A percentile compares a stretch with the other conserved stretches of the same genome.
Evolutionary conservation across 2,113 vertebrate species (phyloP).

Genomic region (Cebidichthys violaceus): DNA sequence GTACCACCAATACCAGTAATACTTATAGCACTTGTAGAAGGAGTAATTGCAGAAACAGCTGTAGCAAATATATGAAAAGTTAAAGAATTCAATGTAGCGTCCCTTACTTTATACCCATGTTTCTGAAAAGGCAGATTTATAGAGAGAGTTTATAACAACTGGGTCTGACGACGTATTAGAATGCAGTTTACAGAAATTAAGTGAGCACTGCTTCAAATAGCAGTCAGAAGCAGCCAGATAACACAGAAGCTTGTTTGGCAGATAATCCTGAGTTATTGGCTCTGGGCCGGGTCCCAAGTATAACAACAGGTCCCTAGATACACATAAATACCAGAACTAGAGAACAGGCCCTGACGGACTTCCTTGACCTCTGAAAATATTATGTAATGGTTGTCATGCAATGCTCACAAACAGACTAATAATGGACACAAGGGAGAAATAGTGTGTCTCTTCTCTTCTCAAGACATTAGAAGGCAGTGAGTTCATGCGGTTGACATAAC

Average conservation of each 20-base stretch:
- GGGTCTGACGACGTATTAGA: neutral
- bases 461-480: neutral
- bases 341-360: slow-evolving; percentile 28
- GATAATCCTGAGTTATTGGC: slow-evolving; percentile 50
- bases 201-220: neutral
- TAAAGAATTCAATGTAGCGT: neutral
- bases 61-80: neutral
- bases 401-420: neutral
- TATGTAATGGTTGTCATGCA: slow-evolving; percentile 35
- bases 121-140: neutral
- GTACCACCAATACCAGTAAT: neutral
- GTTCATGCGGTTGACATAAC: slow-evolving; percentile 26
- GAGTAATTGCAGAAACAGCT: neutral
- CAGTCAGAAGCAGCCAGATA: slow-evolving; percentile 18
- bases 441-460: neutral
- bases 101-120: neutral
- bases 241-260: slow-evolving; percentile 49
- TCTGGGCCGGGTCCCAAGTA: slow-evolving; percentile 39
- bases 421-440: neutral
- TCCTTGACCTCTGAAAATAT: slow-evolving; percentile 28
- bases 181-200: neutral
- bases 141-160: neutral
- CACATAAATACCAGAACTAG: slow-evolving; percentile 51
- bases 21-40: neutral
- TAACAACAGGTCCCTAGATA: slow-evolving; percentile 47